Conservation (phyloP, 2,797 vertebrate species). For the Chelonia mydas region DNA sequence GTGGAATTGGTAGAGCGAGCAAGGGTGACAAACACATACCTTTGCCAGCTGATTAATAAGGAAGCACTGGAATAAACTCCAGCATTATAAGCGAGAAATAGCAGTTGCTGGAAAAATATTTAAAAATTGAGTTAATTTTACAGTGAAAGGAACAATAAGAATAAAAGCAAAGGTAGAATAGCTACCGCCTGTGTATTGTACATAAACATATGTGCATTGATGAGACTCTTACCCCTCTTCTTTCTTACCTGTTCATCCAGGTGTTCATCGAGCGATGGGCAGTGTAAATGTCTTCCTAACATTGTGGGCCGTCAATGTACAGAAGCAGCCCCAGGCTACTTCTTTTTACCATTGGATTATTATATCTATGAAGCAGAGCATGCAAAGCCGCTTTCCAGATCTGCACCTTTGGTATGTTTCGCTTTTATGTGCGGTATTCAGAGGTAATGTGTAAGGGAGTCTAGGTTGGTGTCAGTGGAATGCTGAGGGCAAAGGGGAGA, state of each 20-base stretch:
- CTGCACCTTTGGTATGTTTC: constrained; percentile 78
- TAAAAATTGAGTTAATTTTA: accelerated
- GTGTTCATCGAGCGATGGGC: constrained; percentile 83
- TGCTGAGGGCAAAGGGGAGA: neutral
- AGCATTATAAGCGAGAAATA: neutral
- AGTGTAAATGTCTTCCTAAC: constrained; percentile 88
- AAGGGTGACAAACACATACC: neutral
- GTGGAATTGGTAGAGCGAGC: neutral
- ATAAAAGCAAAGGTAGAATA: neutral
- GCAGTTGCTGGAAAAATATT: neutral
- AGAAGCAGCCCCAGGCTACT: constrained; percentile 84
- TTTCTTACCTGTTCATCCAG: constrained; percentile 62
- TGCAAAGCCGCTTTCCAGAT: constrained; percentile 75
- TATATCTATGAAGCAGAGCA: constrained; percentile 91
- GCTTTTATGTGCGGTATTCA: neutral
- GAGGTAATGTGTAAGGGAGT: neutral
- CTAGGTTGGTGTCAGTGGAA: neutral
- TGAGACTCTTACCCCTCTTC: accelerated
- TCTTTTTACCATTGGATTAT: constrained; percentile 87
- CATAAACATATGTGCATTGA: neutral
- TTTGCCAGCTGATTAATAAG: neutral
- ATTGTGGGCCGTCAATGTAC: constrained; percentile 84
- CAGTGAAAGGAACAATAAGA: neutral
- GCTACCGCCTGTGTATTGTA: neutral
- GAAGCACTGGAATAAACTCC: neutral